Evolutionary conservation across 1,140 invertebrate species (phyloP).

Genomic region (Pseudomyrmex cubaensis): DNA sequence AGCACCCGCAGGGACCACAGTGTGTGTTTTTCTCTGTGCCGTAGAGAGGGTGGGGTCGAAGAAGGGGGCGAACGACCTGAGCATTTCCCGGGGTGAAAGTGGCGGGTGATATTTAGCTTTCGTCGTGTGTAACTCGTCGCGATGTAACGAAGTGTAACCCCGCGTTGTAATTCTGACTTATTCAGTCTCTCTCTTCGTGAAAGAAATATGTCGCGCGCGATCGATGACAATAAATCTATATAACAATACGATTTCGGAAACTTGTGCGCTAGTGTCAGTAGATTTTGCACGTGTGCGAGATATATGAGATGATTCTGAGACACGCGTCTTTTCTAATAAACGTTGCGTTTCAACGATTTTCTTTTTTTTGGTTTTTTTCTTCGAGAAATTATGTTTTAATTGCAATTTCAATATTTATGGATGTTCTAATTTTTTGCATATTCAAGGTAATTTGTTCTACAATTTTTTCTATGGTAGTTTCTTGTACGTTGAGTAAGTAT

Average conservation of each 20-base stretch:
- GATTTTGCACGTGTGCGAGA: background rate
- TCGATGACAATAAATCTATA: slow-evolving; percentile 31
- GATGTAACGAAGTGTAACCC: background rate
- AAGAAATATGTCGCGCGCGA: background rate
- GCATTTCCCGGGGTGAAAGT: slow-evolving; percentile 45
- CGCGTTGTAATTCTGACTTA: background rate
- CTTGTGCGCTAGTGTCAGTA: slow-evolving; percentile 2
- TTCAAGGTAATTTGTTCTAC: too few relatives aligned
- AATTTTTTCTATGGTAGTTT: too few relatives aligned
- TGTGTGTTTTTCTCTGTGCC: slow-evolving; percentile 48
- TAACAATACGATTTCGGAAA: background rate
- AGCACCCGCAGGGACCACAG: background rate
- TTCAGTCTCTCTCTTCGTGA: background rate
- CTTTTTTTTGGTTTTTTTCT: background rate
- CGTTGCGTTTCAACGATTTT: background rate
- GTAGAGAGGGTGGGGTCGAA: slow-evolving; percentile 44
- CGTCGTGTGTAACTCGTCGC: slow-evolving; percentile 16
- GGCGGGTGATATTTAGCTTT: slow-evolving; percentile 52
- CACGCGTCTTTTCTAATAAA: background rate
- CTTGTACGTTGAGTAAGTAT: too few relatives aligned
- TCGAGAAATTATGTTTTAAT: slow-evolving; percentile 2
- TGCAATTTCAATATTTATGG: background rate
- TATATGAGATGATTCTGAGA: background rate
- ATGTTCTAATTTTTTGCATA: too few relatives aligned
- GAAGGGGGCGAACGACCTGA: slow-evolving; percentile 22